These are phyloP conservation scores for Nasonia longicornis DNA, from an alignment of 1,140 invertebrate genomes.

Conservation along the genomic window DNA sequence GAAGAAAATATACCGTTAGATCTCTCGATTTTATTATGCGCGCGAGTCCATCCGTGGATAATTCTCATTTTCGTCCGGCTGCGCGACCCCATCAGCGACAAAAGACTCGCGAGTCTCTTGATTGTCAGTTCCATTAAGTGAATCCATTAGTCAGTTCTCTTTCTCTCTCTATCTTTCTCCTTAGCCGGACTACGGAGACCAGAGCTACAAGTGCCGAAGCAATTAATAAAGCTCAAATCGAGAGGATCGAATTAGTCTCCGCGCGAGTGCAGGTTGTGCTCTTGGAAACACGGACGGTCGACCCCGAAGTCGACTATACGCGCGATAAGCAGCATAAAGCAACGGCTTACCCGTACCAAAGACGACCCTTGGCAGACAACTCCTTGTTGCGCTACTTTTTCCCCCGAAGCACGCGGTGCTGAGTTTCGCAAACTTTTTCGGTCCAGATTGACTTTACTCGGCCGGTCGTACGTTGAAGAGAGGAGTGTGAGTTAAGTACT, in stretches of 20 bases:
- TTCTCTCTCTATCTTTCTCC: too few relatives aligned
- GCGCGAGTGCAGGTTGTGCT: not conserved
- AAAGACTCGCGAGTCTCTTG: slow-evolving; percentile 4
- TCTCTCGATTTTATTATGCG: slow-evolving; percentile 29
- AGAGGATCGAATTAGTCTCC: slow-evolving; percentile 41
- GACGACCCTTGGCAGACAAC: slow-evolving; percentile 1
- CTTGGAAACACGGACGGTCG: not conserved
- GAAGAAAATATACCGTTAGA: slow-evolving; percentile 17
- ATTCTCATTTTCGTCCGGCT: slow-evolving; percentile 25
- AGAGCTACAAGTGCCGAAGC: slow-evolving; percentile 6
- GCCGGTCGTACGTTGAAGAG: not conserved
- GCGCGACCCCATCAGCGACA: not conserved
- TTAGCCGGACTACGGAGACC: not conserved
- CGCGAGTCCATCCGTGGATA: slow-evolving; percentile 28
- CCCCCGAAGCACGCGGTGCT: slow-evolving; percentile 2
- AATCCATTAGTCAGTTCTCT: slow-evolving; percentile 40
- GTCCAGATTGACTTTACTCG: not conserved
- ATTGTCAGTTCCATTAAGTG: slow-evolving; percentile 43
- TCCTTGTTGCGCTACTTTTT: not conserved
- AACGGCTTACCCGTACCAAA: not conserved
- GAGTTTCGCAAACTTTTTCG: slow-evolving; percentile 37
- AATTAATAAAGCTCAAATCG: slow-evolving; percentile 45
- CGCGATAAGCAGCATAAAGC: not conserved
- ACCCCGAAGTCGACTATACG: not conserved
- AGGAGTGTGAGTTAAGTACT: not conserved